These are phyloP conservation scores for Sciaenops ocellatus DNA, from an alignment of 2,797 vertebrate genomes.

Conservation along the genomic window DNA sequence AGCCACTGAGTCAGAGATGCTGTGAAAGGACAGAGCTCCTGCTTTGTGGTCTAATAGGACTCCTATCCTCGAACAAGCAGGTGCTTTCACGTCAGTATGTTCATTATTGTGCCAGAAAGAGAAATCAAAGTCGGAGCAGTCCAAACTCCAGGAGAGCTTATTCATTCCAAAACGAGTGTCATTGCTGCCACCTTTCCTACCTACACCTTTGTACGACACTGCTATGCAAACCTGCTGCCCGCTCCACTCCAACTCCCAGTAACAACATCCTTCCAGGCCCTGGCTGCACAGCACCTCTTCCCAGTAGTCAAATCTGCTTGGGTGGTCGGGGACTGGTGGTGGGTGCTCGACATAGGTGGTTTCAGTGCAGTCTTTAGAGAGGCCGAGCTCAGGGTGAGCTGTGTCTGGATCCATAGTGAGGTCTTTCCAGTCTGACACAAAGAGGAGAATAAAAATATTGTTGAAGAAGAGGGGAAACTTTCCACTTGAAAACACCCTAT, in stretches of 20 bases:
- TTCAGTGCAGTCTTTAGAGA: conserved; percentile 1
- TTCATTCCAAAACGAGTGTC: not conserved
- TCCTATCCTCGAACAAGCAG: not conserved
- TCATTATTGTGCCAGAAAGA: not conserved
- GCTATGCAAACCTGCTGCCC: not conserved
- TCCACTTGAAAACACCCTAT: not conserved
- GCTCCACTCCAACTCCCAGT: not conserved
- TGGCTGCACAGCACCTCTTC: conserved; percentile 13
- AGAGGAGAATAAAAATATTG: not conserved
- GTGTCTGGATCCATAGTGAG: conserved; percentile 13
- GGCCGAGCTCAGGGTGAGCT: not conserved
- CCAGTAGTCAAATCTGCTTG: not conserved
- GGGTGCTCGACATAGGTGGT: not conserved
- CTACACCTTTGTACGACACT: not conserved
- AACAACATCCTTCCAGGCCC: not conserved
- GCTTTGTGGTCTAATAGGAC: not conserved
- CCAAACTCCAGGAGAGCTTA: conserved; percentile 1
- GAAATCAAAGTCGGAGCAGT: not conserved
- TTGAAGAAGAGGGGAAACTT: not conserved
- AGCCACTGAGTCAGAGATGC: not conserved
- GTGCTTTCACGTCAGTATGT: not conserved
- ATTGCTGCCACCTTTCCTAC: not conserved
- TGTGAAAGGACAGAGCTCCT: not conserved
- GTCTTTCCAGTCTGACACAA: not conserved
- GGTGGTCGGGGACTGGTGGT: not conserved